phyloP scores from a whole-genome alignment of 53 echinoderm and acorn worm genomes.

The Luidia sarsii region DNA sequence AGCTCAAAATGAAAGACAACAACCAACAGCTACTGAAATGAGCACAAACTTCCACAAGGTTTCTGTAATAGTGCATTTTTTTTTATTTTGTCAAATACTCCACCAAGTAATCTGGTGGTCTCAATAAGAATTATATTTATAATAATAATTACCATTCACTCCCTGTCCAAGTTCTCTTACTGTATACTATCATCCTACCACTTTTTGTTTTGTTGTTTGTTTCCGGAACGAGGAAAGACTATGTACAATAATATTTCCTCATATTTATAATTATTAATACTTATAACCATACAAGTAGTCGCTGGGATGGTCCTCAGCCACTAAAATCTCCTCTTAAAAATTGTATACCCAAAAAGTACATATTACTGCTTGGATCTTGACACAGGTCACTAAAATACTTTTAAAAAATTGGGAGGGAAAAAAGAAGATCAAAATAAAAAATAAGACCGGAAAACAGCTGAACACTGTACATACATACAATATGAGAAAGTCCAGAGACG shows the following conservation, averaged over 20 bases:
- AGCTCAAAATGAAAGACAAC: too few species aligned
- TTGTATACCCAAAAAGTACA: slow-evolving; percentile 42
- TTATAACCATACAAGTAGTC: slow-evolving; percentile 38
- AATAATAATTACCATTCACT: slow-evolving; percentile 32
- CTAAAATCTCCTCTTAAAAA: slow-evolving; percentile 9
- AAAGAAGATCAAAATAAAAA: too few species aligned
- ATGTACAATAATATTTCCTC: slow-evolving; percentile 49
- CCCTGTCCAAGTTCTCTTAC: slow-evolving; percentile 10
- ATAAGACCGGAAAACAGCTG: slow-evolving; percentile 1
- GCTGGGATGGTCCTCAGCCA: slow-evolving; percentile 25
- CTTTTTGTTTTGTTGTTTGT: too few species aligned
- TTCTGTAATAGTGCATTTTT: slow-evolving; percentile 51
- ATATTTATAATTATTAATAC: slow-evolving; percentile 54
- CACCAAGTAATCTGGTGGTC: slow-evolving; percentile 38
- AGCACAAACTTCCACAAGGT: background rate
- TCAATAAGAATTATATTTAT: slow-evolving; percentile 49
- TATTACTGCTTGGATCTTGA: slow-evolving; percentile 20
- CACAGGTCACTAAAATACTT: slow-evolving; percentile 11
- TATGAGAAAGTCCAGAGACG: background rate
- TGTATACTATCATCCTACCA: slow-evolving; percentile 48
- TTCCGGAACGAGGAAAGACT: slow-evolving; percentile 58
- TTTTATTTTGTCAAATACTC: slow-evolving; percentile 46
- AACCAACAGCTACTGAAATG: background rate
- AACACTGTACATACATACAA: slow-evolving; percentile 26
- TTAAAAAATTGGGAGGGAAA: too few species aligned